phyloP scores from a whole-genome alignment of 2,888 invertebrate species.

The Cantharis nigra region DNA sequence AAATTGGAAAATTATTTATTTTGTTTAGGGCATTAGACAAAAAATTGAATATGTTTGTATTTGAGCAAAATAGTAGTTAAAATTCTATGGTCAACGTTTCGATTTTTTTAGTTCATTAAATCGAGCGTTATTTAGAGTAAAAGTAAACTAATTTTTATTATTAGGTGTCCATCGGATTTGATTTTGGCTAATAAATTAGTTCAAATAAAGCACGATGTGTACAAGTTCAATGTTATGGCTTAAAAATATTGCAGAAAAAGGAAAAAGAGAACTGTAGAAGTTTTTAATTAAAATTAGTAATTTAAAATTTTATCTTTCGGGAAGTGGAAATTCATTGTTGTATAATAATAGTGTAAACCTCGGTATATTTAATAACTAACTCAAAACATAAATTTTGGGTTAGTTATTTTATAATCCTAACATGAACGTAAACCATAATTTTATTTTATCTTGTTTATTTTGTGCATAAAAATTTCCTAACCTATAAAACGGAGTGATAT shows the following conservation, averaged over 20 bases:
- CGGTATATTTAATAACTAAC: background rate
- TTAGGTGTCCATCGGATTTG: background rate
- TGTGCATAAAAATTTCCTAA: background rate
- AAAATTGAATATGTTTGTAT: background rate
- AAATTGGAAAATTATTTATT: background rate
- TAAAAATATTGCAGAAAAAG: background rate
- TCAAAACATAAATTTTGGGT: background rate
- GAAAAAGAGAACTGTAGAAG: background rate
- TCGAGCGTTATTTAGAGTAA: background rate
- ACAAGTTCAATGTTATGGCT: background rate
- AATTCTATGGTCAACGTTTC: background rate
- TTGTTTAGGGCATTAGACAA: background rate
- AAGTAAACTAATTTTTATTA: background rate
- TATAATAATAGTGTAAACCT: background rate
- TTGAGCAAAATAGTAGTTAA: background rate
- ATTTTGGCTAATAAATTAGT: background rate
- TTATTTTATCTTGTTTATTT: background rate
- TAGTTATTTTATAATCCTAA: background rate
- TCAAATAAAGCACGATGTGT: background rate
- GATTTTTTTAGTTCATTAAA: background rate
- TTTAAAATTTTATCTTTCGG: background rate
- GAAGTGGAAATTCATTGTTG: background rate
- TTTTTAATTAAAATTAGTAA: background rate
- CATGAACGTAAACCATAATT: background rate
- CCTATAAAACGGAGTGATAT: background rate